Evolutionary conservation across 2,113 vertebrate species (phyloP).

Genomic region (Pristiophorus japonicus): DNA sequence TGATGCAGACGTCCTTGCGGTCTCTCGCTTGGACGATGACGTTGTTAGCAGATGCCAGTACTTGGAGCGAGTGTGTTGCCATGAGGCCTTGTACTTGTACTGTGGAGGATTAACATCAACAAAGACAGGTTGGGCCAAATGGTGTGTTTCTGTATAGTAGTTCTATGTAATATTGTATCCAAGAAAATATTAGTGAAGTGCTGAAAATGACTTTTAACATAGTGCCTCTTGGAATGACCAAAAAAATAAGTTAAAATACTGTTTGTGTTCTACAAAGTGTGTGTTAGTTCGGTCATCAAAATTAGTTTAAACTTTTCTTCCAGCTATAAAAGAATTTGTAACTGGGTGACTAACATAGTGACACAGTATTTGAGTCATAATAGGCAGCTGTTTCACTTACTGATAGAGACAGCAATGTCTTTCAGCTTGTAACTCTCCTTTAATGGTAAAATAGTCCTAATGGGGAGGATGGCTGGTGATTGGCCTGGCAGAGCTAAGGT

Average conservation of each 20-base stretch:
- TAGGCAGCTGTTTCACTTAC: conserved; percentile 25
- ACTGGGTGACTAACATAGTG: conserved; percentile 18
- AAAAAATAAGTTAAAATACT: not conserved
- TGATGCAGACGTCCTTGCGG: too few relatives aligned
- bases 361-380: conserved; percentile 16
- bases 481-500: not conserved
- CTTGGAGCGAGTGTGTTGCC: too few relatives aligned
- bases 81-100: too few relatives aligned
- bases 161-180: not conserved
- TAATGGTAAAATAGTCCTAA: conserved; percentile 34
- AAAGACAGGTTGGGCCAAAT: not conserved
- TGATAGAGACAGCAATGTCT: conserved; percentile 22
- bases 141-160: not conserved
- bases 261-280: conserved; percentile 14
- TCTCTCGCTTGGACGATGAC: too few relatives aligned
- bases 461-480: not conserved
- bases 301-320: not conserved
- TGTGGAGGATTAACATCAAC: not conserved
- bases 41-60: too few relatives aligned
- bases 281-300: not conserved
- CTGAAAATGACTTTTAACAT: not conserved
- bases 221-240: not conserved
- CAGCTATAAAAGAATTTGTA: not conserved
- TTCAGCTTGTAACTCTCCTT: conserved; percentile 23
- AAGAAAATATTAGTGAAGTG: not conserved